Conservation (phyloP, 2,113 vertebrate genomes). For the Heterochromis multidens region DNA sequence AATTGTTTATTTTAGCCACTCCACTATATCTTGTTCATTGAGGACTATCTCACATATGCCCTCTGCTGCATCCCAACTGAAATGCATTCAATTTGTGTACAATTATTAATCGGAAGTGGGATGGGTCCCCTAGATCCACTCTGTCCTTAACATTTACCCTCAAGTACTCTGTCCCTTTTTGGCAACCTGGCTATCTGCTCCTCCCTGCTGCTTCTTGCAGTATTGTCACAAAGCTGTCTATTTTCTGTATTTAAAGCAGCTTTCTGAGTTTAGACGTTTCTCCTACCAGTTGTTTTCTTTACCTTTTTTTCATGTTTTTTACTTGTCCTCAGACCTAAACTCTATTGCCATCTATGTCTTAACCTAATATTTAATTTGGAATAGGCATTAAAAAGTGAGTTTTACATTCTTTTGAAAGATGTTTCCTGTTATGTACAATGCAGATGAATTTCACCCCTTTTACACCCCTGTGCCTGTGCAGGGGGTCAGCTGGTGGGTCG, state of each 20-base stretch:
- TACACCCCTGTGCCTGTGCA: too few relatives aligned
- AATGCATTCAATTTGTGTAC: background rate
- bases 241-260: background rate
- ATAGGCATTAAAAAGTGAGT: background rate
- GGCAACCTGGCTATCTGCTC: background rate
- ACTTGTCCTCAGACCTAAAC: background rate
- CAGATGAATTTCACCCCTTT: background rate
- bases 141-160: background rate
- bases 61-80: background rate
- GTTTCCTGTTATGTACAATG: too few relatives aligned
- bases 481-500: too few relatives aligned
- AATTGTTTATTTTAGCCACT: background rate
- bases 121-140: background rate
- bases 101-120: background rate
- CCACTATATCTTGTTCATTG: background rate
- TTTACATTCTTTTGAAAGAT: too few relatives aligned
- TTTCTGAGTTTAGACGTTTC: background rate
- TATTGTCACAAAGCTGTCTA: background rate
- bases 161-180: background rate
- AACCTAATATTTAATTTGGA: background rate
- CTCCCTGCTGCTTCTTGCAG: background rate
- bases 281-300: background rate
- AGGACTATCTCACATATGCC: background rate
- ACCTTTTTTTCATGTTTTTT: background rate
- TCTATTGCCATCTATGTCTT: background rate